These are phyloP conservation scores for Sceloporus tristichus DNA, from an alignment of 2,113 vertebrate species.

Conservation along the genomic window DNA sequence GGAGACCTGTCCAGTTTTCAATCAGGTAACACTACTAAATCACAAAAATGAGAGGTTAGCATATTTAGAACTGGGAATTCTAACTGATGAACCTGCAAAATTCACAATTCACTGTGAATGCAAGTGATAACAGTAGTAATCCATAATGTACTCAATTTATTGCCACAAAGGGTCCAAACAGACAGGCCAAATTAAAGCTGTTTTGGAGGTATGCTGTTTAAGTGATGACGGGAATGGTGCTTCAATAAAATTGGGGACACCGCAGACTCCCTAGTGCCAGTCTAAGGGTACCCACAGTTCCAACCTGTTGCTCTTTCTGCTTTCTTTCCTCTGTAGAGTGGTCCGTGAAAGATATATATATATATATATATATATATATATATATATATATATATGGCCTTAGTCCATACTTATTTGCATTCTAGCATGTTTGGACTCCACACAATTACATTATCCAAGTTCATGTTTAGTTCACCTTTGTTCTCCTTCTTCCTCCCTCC, in stretches of 20 bases:
- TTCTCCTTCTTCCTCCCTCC: too few relatives aligned
- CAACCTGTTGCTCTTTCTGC: neutral
- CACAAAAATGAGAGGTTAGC: too few relatives aligned
- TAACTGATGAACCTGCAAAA: neutral
- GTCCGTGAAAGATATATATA: neutral
- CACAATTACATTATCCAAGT: neutral
- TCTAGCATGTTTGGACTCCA: neutral
- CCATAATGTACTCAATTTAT: neutral
- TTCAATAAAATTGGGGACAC: too few relatives aligned
- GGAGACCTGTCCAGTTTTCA: too few relatives aligned
- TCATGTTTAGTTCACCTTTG: constrained; percentile 54
- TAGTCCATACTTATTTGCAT: neutral
- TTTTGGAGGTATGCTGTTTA: too few relatives aligned
- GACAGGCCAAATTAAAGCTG: too few relatives aligned
- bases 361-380: neutral
- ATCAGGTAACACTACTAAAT: too few relatives aligned
- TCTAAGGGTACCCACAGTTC: neutral
- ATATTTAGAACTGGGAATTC: neutral
- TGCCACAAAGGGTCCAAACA: neutral
- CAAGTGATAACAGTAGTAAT: neutral
- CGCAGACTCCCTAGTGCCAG: neutral
- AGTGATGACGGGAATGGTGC: neutral
- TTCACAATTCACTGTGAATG: neutral
- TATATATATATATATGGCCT: neutral
- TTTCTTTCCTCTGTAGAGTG: neutral